A percentile compares a stretch with the other conserved stretches of the same genome.
phyloP scores from a whole-genome alignment of 1,140 invertebrate genomes.

The Cydia pomonella region DNA sequence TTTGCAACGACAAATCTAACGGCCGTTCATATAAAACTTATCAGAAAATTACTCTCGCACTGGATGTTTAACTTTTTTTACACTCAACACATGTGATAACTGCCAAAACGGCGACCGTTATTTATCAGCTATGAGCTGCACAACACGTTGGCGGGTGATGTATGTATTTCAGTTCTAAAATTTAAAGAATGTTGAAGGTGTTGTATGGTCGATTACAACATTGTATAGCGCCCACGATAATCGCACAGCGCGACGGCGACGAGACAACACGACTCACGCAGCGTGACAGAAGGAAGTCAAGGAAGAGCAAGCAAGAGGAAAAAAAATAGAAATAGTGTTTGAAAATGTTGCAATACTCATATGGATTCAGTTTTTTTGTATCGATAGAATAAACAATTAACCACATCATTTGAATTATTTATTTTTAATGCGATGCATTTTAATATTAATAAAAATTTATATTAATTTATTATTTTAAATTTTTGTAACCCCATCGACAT shows the following conservation, averaged over 20 bases:
- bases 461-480: background rate
- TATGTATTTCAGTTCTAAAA: background rate
- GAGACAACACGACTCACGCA: slow-evolving; percentile 20
- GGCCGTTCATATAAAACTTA: slow-evolving; percentile 28
- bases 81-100: slow-evolving; percentile 31
- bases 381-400: background rate
- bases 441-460: background rate
- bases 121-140: slow-evolving; percentile 26
- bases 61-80: slow-evolving; percentile 32
- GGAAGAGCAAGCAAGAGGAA: background rate
- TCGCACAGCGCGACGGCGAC: slow-evolving; percentile 3
- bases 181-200: slow-evolving; percentile 11
- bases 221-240: slow-evolving; percentile 19
- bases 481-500: no score
- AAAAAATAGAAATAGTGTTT: background rate
- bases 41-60: slow-evolving; percentile 24
- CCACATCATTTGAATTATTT: no score
- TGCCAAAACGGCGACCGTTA: slow-evolving; percentile 25
- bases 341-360: background rate
- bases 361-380: background rate
- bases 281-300: slow-evolving; percentile 9
- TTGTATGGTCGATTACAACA: slow-evolving; percentile 19
- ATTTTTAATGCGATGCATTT: no score
- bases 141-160: background rate
- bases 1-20: slow-evolving; percentile 26